Evolutionary conservation across 2,888 invertebrate species (phyloP), one percentile per base, ranked within the genome.

Genomic region (Laspeyria flexula): DNA sequence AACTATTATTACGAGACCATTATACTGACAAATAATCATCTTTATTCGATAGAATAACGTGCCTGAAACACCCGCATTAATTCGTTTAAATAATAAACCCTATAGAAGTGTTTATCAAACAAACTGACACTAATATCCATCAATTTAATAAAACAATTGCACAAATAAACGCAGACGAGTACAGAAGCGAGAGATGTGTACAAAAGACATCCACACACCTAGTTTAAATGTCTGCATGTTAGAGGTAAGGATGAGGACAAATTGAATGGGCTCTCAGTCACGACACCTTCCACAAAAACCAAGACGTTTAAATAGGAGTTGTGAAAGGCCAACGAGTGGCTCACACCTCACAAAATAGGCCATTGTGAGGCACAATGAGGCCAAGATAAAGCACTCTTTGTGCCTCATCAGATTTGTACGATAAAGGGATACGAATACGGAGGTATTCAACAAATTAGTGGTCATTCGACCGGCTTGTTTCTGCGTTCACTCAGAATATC

Each of bases 291-390:
- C 15, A 55, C 59, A 68, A 68, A 71, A 65, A 59, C 55, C 54
- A 51, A 63, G 31, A 44, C 34, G 46, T 10, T 46, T 23, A 38
- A 45, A 41, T 41, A 13, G 37, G 18, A 45, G 30, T 45, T 44
- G 45, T 68, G 55, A 69, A 71, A 68, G 65, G 46, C 47, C 50
- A 46, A 49, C 46, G 50, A 42, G 43, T 46, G 46, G 37, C 75
- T 79, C 81, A 81, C 82, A 81, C 82, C 81, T 81, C 50, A 72
- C 65, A 71, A 71, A 80, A 75, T 72, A 61, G 68, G 35, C 67
- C 65, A 71, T 81, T 81, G 79, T 81, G 65, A 33, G 34, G 30
- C 62, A 79, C 67, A 78, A 81, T 69, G 67, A 63, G 47, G 67
- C 43, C 53, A 45, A 72, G 70, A 79, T 77, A 78, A 81, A 80